Evolutionary conservation across 2,113 vertebrate genomes (phyloP), one percentile per base, ranked within the genome.

Genomic region (Entosphenus tridentatus): DNA sequence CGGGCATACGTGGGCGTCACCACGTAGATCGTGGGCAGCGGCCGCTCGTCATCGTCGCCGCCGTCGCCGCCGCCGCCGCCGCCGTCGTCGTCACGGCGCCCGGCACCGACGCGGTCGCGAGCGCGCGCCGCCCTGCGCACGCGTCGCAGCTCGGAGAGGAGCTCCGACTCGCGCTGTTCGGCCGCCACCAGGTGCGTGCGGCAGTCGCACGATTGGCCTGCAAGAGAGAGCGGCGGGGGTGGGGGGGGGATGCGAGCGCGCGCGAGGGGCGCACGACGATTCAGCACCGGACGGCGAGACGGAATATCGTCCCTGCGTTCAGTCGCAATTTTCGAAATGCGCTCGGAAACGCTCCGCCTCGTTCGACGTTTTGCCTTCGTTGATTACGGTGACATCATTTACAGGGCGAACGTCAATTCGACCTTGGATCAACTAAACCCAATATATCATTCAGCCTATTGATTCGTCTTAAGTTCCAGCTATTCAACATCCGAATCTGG

Each of bases 191-290:
- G 69, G 2, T 77, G 75, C 59, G 73, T 72, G 65, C 80, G 75
- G 73, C 87, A 89, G 78, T 91, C 85, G 68, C 88, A 92, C 56
- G 80, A 85, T 74, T 89, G 88, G 70, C 88, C 88, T 92, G 74
- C 9, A 73, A n/a, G 12, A 69, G 14, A 56, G 8, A 59, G 54
- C 12, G n/a, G 39, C 71, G 58, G 10, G 10, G 21, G 11, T 11
- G 10, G 13, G 55, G 67, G 55, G 67, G 13, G 18, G 68, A 71
- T 71, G 8, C 69, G 10, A 69, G 57, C 56, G 10, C 18, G 56
- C 14, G 18, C 17, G 10, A 8, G 68, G 55, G 10, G 6, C 11
- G 12, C 8, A 12, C 8, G 8, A 12, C 21, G 17, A 55, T n/a
- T 57, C 68, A 13, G 3, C 68, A 56, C 8, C 18, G 11, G 57